Percentiles rank a stretch among this genome's conserved stretches.
These are phyloP conservation scores for Acrobasis consociella DNA, from an alignment of 2,888 invertebrate species.

Conservation along the genomic window DNA sequence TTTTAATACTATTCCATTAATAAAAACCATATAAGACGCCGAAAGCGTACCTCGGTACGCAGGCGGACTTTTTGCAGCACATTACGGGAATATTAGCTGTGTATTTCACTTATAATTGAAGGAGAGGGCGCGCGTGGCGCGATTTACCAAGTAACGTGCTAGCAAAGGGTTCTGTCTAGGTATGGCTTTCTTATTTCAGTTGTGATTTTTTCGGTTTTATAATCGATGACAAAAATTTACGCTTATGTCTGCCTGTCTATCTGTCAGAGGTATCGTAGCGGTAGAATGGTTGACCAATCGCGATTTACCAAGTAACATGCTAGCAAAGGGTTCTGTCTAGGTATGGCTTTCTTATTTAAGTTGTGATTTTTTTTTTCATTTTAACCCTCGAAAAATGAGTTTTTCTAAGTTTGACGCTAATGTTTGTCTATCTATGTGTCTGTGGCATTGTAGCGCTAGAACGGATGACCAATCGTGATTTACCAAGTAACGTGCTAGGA, in stretches of 20 bases:
- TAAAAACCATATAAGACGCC: slow-evolving; percentile 17
- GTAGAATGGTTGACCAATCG: too few relatives aligned
- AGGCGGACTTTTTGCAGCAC: slow-evolving; percentile 63
- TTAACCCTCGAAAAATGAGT: too few relatives aligned
- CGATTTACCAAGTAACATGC: slow-evolving; percentile 25
- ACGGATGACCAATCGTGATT: too few relatives aligned
- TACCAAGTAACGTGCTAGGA: slow-evolving; percentile 12
- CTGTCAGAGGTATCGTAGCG: too few relatives aligned
- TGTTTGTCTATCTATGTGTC: too few relatives aligned
- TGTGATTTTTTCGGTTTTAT: too few relatives aligned
- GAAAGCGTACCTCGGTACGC: slow-evolving; percentile 55
- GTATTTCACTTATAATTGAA: slow-evolving; percentile 63
- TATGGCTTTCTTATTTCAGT: background rate
- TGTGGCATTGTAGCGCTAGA: too few relatives aligned
- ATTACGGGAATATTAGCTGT: slow-evolving; percentile 63
- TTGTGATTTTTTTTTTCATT: too few relatives aligned
- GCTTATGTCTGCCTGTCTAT: too few relatives aligned
- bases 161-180: background rate
- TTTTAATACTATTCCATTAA: slow-evolving; percentile 14
- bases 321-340: background rate
- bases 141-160: slow-evolving; percentile 24
- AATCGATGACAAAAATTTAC: too few relatives aligned
- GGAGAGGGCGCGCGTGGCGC: slow-evolving; percentile 46
- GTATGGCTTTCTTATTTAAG: background rate
- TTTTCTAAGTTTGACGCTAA: too few relatives aligned